Evolutionary conservation across 2,888 invertebrate species (phyloP).

Genomic region (Drosophila pseudotalamancana): DNA sequence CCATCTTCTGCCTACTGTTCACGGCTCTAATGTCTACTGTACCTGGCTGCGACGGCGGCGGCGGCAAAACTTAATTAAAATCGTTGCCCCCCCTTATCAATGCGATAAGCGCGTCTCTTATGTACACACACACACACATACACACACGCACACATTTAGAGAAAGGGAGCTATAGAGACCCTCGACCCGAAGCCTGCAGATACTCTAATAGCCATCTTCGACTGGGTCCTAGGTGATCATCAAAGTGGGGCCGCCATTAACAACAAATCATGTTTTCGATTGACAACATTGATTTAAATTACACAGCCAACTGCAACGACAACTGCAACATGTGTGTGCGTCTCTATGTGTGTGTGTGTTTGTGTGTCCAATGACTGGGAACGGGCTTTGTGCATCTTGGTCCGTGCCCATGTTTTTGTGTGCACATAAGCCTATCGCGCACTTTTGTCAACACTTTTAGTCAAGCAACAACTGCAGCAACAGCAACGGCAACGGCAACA

Average conservation of each 20-base stretch:
- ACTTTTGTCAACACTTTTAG: conserved; percentile 81
- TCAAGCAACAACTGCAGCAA: conserved; percentile 47
- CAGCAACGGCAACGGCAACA: conserved; percentile 22
- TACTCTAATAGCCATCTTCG: conserved; percentile 31
- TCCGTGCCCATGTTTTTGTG: conserved; percentile 47
- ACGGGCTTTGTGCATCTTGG: conserved; percentile 46
- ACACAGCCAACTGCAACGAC: conserved; percentile 68
- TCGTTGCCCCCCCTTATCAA: conserved; percentile 71
- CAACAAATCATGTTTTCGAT: conserved; percentile 82
- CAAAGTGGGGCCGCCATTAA: conserved; percentile 78
- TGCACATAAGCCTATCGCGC: conserved; percentile 73
- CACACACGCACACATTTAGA: background rate
- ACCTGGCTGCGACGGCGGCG: conserved; percentile 41
- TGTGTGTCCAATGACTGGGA: conserved; percentile 28
- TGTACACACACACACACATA: background rate
- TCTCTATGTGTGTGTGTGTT: conserved; percentile 27
- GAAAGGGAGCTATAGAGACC: conserved; percentile 2
- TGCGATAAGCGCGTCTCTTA: conserved; percentile 60
- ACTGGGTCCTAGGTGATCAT: conserved; percentile 48
- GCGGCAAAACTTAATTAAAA: conserved; percentile 76
- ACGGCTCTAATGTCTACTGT: conserved; percentile 46
- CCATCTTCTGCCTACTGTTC: background rate
- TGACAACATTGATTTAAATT: conserved; percentile 83
- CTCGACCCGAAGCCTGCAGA: conserved; percentile 6
- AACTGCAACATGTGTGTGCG: conserved; percentile 48